Conservation (phyloP, 2,797 vertebrate species). For the Apodemus agrarius region DNA sequence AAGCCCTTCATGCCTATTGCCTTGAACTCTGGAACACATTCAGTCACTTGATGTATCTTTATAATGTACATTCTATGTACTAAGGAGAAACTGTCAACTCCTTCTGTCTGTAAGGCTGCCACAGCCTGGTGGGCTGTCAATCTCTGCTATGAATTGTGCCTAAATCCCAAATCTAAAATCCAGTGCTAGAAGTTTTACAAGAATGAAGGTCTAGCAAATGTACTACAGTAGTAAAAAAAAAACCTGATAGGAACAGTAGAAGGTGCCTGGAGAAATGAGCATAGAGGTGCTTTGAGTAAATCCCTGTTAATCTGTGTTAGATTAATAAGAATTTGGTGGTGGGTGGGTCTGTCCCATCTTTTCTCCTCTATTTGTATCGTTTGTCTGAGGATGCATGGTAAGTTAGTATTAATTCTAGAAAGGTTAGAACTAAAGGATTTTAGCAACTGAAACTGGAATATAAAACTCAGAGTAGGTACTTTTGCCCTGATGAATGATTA, state of each 20-base stretch:
- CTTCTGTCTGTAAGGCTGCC: not conserved
- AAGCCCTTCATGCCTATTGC: not conserved
- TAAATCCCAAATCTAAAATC: not conserved
- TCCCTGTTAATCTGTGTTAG: not conserved
- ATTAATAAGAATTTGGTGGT: not conserved
- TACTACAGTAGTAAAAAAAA: not conserved
- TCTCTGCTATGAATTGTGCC: not conserved
- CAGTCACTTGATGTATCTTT: not conserved
- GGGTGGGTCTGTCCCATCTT: not conserved
- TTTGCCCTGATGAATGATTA: not conserved
- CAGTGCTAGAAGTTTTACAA: not conserved
- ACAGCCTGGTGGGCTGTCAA: not conserved
- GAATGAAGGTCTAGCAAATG: not conserved
- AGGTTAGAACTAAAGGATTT: not conserved
- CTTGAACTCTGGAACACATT: not conserved
- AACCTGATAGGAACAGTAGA: not conserved
- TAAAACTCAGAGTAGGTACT: not conserved
- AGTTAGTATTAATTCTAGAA: not conserved
- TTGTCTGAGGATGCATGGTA: not conserved
- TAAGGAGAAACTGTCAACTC: not conserved
- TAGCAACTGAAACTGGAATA: not conserved
- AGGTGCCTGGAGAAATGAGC: not conserved
- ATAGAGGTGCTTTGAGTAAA: not conserved
- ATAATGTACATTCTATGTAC: not conserved
- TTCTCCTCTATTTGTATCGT: not conserved